phyloP scores from a whole-genome alignment of 2,797 vertebrate genomes.

The Esox masquinongy region DNA sequence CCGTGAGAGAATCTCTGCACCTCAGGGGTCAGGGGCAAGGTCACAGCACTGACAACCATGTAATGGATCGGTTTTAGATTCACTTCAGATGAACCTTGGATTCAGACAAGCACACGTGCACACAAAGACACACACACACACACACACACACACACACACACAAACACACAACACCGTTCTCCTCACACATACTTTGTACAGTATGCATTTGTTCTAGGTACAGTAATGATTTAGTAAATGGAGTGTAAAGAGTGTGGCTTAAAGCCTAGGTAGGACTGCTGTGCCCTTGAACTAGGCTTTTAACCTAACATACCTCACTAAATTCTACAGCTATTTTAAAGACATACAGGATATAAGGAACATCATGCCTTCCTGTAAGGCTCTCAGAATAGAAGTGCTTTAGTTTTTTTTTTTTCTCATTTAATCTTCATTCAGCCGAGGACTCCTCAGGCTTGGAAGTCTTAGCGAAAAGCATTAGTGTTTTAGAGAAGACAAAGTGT shows the following conservation, averaged over 20 bases:
- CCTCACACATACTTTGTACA: not conserved
- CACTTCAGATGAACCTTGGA: not conserved
- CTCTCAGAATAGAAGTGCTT: not conserved
- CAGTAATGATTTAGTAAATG: slow-evolving; percentile 23
- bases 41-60: slow-evolving; percentile 15
- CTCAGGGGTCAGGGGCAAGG: slow-evolving; percentile 11
- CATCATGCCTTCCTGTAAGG: not conserved
- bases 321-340: not conserved
- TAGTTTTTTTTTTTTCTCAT: not conserved
- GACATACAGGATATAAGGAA: not conserved
- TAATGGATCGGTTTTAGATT: not conserved
- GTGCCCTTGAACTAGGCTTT: slow-evolving; percentile 9
- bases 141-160: not conserved
- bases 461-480: not conserved
- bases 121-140: not conserved
- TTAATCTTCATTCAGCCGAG: not conserved
- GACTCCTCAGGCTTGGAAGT: not conserved
- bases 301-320: not conserved
- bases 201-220: slow-evolving; percentile 4
- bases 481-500: not conserved
- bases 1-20: not conserved
- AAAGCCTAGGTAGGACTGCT: not conserved
- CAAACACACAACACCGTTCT: not conserved
- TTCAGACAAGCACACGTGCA: not conserved
- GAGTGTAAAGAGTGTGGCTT: slow-evolving; percentile 8